phyloP scores from a whole-genome alignment of 2,888 invertebrate species.

The Allygus modestus region DNA sequence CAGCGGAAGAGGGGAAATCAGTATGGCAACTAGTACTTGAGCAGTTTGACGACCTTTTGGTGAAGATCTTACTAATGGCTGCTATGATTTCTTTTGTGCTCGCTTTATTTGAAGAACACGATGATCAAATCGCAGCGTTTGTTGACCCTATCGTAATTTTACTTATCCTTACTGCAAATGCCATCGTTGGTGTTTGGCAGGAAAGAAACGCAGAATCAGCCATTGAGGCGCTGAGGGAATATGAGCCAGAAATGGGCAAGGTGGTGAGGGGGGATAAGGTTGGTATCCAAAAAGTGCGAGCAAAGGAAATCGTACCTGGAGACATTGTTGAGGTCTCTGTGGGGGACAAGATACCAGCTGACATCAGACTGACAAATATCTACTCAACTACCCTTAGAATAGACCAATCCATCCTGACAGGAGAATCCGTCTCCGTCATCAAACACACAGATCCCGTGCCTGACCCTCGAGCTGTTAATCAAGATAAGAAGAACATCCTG shows the following conservation, averaged over 20 bases:
- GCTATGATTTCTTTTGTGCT: slow-evolving; percentile 99
- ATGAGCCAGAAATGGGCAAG: slow-evolving; percentile 99
- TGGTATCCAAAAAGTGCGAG: slow-evolving; percentile 98
- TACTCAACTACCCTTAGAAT: slow-evolving; percentile 99
- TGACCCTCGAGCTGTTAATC: slow-evolving; percentile 99
- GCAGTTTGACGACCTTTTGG: slow-evolving; percentile 99
- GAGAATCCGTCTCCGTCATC: slow-evolving; percentile 99
- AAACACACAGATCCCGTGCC: slow-evolving; percentile 99
- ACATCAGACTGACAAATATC: slow-evolving; percentile 97
- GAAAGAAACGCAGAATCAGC: slow-evolving; percentile 99
- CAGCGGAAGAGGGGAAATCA: slow-evolving; percentile 88
- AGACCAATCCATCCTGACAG: slow-evolving; percentile 99
- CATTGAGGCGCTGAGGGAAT: slow-evolving; percentile 99
- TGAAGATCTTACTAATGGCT: slow-evolving; percentile 99
- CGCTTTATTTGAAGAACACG: slow-evolving; percentile 99
- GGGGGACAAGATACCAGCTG: slow-evolving; percentile 99
- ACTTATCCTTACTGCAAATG: slow-evolving; percentile 99
- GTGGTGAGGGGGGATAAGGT: slow-evolving; percentile 96
- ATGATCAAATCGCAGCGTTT: slow-evolving; percentile 96
- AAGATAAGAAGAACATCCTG: slow-evolving; percentile 99
- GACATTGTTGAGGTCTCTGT: slow-evolving; percentile 99
- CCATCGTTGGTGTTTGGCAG: slow-evolving; percentile 99
- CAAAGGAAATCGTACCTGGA: slow-evolving; percentile 99
- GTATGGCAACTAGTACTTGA: slow-evolving; percentile 99
- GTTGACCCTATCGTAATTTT: slow-evolving; percentile 99